Evolutionary conservation across 2,797 vertebrate species (phyloP).

Genomic region (Champsocephalus esox): DNA sequence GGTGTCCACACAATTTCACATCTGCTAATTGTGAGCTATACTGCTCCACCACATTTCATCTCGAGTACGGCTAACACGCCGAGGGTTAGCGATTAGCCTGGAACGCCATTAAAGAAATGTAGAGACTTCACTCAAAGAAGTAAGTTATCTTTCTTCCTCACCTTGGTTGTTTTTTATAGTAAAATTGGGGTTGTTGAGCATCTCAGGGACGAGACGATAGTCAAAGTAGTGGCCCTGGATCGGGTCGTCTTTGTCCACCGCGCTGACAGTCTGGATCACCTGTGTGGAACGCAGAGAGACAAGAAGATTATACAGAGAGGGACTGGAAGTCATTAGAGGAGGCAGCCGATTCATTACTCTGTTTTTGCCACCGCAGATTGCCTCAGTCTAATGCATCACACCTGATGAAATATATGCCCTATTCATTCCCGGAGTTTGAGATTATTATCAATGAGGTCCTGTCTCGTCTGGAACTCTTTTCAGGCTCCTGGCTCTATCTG

Average conservation of each 20-base stretch:
- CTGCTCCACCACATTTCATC: slow-evolving; percentile 78
- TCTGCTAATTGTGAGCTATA: slow-evolving; percentile 81
- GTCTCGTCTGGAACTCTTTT: slow-evolving; percentile 74
- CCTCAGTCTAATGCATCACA: slow-evolving; percentile 62
- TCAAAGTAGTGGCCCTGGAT: slow-evolving; percentile 96
- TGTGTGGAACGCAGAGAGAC: slow-evolving; percentile 73
- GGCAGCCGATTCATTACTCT: slow-evolving; percentile 66
- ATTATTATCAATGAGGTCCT: slow-evolving; percentile 80
- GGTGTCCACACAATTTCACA: slow-evolving; percentile 83
- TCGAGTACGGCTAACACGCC: slow-evolving; percentile 51
- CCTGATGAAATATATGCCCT: slow-evolving; percentile 77
- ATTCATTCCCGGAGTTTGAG: slow-evolving; percentile 76
- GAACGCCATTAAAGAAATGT: slow-evolving; percentile 55
- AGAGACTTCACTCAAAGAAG: slow-evolving; percentile 45
- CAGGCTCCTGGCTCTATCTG: slow-evolving; percentile 73
- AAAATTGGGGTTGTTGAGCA: slow-evolving; percentile 98
- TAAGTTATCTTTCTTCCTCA: slow-evolving; percentile 72
- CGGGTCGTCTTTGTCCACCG: slow-evolving; percentile 96
- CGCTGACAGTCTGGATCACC: slow-evolving; percentile 97
- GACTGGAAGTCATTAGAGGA: slow-evolving; percentile 35
- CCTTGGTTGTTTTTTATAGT: slow-evolving; percentile 98
- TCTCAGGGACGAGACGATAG: slow-evolving; percentile 94
- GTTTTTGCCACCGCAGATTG: slow-evolving; percentile 57
- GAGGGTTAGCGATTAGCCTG: slow-evolving; percentile 55
- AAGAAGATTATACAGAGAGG: slow-evolving; percentile 38